Conservation (phyloP, 2,888 invertebrate species). For the Caenorhabditis drosophilae region DNA sequence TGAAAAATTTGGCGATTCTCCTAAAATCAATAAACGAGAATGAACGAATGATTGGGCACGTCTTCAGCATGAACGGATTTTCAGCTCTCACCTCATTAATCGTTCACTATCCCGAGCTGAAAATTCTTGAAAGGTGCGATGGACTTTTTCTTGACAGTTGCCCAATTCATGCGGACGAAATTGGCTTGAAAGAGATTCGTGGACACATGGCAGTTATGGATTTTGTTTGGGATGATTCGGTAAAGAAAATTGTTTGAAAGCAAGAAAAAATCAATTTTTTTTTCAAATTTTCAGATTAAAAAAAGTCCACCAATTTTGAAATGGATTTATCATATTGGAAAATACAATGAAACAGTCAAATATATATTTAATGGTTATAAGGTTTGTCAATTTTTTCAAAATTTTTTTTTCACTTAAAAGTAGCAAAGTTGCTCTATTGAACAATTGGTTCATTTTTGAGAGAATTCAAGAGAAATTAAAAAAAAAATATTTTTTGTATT, state of each 20-base stretch:
- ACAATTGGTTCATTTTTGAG: no score
- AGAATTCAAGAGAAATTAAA: no score
- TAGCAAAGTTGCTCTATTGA: no score
- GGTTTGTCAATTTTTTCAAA: constrained; percentile 1
- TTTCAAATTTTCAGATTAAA: background rate
- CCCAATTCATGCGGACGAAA: constrained; percentile 8
- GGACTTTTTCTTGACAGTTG: constrained; percentile 32
- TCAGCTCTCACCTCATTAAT: constrained; percentile 15
- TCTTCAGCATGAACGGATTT: constrained; percentile 32
- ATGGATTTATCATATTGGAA: background rate
- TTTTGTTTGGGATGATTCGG: constrained; percentile 22
- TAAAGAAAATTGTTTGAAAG: background rate
- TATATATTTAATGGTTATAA: no score
- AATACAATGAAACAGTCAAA: background rate
- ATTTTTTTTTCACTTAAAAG: background rate
- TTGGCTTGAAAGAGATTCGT: constrained; percentile 7
- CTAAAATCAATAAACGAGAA: no score
- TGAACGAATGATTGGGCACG: constrained; percentile 17
- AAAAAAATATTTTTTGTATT: no score
- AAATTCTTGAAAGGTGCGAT: constrained; percentile 23
- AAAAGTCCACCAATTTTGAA: background rate
- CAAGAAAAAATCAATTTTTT: background rate
- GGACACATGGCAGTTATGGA: constrained; percentile 28
- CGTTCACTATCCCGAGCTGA: constrained; percentile 20
- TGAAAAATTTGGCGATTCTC: no score